Percentiles rank a stretch among this genome's conserved stretches.
Evolutionary conservation across 1,140 invertebrate genomes (phyloP).

Genomic region (Drosophila neocordata): DNA sequence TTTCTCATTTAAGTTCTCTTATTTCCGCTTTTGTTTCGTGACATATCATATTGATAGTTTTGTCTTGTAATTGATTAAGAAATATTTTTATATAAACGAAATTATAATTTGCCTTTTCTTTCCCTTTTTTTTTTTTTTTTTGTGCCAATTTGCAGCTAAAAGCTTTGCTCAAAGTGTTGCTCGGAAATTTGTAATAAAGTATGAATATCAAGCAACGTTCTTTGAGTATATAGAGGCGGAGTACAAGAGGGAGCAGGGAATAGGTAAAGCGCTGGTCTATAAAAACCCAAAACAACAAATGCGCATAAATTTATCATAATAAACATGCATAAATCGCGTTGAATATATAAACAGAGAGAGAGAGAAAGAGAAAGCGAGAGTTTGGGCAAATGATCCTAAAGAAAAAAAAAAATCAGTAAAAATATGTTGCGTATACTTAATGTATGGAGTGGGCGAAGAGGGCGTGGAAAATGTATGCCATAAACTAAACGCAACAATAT

Average conservation of each 20-base stretch:
- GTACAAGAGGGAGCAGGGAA: background rate
- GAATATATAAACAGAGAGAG: slow-evolving; percentile 61
- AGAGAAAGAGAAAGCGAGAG: background rate
- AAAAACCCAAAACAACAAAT: slow-evolving; percentile 65
- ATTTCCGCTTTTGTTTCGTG: background rate
- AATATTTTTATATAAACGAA: background rate
- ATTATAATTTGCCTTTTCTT: background rate
- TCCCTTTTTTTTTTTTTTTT: background rate
- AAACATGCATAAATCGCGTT: slow-evolving; percentile 69
- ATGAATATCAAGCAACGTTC: slow-evolving; percentile 9
- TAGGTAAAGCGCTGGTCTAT: slow-evolving; percentile 24
- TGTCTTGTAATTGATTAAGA: background rate
- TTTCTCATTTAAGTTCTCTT: background rate
- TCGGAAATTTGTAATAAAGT: background rate
- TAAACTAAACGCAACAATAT: slow-evolving; percentile 68
- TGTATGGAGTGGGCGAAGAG: slow-evolving; percentile 27
- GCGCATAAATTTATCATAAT: slow-evolving; percentile 78
- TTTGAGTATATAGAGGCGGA: slow-evolving; percentile 14
- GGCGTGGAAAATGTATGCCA: slow-evolving; percentile 54
- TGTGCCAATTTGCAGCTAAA: background rate
- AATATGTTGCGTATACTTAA: slow-evolving; percentile 55
- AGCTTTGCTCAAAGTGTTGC: background rate
- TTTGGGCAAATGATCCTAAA: background rate
- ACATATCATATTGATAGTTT: background rate
- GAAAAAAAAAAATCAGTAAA: slow-evolving; percentile 35